Evolutionary conservation across 2,888 invertebrate genomes (phyloP).

Genomic region (Monochamus alternatus): DNA sequence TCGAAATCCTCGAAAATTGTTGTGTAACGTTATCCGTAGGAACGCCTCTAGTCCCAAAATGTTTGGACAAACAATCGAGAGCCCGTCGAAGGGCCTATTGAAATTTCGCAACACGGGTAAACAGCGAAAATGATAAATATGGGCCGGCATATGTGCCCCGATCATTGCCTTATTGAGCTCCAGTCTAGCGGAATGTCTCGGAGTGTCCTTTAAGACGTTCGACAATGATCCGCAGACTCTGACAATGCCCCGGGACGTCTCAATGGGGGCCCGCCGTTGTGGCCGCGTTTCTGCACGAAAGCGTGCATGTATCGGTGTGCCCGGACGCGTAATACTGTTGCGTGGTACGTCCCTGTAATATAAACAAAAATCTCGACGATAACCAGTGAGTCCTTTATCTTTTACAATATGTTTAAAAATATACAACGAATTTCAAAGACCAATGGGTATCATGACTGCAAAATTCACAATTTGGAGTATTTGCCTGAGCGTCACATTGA

Average conservation of each 20-base stretch:
- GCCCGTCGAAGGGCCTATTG: conserved; percentile 45
- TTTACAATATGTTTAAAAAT: no score
- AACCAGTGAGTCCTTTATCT: no score
- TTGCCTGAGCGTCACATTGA: no score
- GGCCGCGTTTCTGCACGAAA: conserved; percentile 49
- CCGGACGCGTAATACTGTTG: neutral
- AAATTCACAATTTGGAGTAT: no score
- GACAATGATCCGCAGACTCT: conserved; percentile 42
- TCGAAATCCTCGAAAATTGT: neutral
- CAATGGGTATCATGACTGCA: no score
- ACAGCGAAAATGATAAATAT: conserved; percentile 54
- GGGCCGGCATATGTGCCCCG: conserved; percentile 50
- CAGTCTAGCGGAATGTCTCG: conserved; percentile 53
- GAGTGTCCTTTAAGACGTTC: conserved; percentile 54
- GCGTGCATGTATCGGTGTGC: conserved; percentile 22
- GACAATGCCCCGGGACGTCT: conserved; percentile 51
- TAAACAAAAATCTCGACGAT: no score
- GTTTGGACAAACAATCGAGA: conserved; percentile 56
- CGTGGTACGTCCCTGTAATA: neutral
- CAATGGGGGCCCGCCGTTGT: conserved; percentile 50
- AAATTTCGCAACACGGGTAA: conserved; percentile 49
- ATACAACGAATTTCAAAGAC: no score
- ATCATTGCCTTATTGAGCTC: conserved; percentile 51
- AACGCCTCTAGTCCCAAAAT: conserved; percentile 50
- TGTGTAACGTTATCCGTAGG: conserved; percentile 3